phyloP scores from a whole-genome alignment of 2,113 vertebrate genomes.

The Misgurnus mizolepis region DNA sequence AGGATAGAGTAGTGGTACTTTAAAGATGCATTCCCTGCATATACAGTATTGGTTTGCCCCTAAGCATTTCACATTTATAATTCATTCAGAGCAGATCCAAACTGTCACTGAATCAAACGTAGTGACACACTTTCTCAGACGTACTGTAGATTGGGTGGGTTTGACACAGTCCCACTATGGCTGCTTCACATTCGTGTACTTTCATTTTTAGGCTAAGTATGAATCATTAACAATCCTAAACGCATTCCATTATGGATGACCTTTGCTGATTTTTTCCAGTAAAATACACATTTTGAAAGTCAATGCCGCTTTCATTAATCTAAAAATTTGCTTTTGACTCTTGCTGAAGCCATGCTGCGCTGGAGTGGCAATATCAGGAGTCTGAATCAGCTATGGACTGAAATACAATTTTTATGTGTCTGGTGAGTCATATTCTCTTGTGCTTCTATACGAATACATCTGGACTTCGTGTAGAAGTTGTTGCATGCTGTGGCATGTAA shows the following conservation, averaged over 20 bases:
- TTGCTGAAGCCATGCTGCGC: conserved; percentile 10
- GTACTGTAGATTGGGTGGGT: not conserved
- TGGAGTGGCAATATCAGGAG: conserved; percentile 27
- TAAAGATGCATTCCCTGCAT: not conserved
- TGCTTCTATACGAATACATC: conserved; percentile 20
- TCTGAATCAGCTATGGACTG: conserved; percentile 12
- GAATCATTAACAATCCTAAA: not conserved
- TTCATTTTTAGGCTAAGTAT: not conserved
- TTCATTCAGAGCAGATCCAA: conserved; percentile 12
- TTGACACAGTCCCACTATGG: not conserved
- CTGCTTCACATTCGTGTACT: not conserved
- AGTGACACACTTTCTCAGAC: not conserved
- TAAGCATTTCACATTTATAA: conserved; percentile 29
- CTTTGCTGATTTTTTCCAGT: not conserved
- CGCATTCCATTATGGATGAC: not conserved
- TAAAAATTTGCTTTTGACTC: not conserved
- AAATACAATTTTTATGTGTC: conserved; percentile 29
- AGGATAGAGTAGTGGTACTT: not conserved
- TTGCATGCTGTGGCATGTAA: conserved; percentile 22
- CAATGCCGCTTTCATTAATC: not conserved
- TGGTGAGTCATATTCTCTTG: conserved; percentile 23
- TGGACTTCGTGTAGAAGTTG: conserved; percentile 7
- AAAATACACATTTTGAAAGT: not conserved
- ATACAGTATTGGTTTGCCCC: not conserved
- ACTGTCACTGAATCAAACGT: conserved; percentile 4